These are phyloP conservation scores for Artibeus jamaicensis DNA, from an alignment of 2,797 vertebrate species.

Conservation along the genomic window DNA sequence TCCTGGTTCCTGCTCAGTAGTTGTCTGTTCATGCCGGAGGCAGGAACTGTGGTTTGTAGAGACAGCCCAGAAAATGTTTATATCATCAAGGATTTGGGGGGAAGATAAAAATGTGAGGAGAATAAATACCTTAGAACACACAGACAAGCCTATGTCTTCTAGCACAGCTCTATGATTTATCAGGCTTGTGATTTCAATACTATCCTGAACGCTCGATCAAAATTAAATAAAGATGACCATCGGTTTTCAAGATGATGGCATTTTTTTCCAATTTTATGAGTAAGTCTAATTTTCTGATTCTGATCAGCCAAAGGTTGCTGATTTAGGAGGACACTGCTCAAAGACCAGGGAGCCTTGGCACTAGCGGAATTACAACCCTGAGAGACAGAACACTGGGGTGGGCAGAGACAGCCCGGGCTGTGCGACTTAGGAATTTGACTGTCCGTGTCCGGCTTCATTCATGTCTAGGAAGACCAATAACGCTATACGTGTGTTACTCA, in stretches of 20 bases:
- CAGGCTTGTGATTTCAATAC: background rate
- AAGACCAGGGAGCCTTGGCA: background rate
- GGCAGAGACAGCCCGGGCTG: accelerated
- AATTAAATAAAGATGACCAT: background rate
- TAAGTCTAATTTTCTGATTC: background rate
- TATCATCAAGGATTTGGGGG: background rate
- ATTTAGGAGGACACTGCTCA: background rate
- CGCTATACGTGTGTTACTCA: background rate
- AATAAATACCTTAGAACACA: background rate
- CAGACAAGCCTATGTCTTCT: background rate
- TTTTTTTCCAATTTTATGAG: background rate
- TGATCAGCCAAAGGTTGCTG: background rate
- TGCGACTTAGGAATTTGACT: background rate
- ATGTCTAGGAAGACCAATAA: background rate
- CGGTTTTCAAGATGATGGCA: background rate
- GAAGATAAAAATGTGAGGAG: background rate
- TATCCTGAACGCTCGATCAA: background rate
- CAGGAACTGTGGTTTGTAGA: background rate
- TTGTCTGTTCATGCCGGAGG: background rate
- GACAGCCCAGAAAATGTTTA: background rate
- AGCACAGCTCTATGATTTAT: background rate
- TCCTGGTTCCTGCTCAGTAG: background rate
- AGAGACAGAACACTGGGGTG: background rate
- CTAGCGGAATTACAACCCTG: background rate
- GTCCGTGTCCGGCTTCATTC: background rate